phyloP scores from a whole-genome alignment of 1,140 invertebrate genomes.

The Andricus grossulariae region DNA sequence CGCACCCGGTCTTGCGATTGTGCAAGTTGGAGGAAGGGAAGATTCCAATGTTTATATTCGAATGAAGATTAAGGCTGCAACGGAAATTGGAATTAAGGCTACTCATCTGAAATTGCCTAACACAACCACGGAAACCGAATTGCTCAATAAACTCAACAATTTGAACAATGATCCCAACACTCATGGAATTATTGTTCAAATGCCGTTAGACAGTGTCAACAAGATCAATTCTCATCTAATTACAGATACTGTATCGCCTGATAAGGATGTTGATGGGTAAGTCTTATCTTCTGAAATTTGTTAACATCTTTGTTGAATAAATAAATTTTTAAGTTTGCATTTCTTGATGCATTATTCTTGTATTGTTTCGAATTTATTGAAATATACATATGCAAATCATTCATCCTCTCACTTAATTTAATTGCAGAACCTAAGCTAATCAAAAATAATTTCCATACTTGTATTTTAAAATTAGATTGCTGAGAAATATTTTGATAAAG shows the following conservation, averaged over 20 bases:
- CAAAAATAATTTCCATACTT: too few relatives aligned
- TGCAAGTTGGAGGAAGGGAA: constrained; percentile 94
- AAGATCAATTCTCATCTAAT: constrained; percentile 90
- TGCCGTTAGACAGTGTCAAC: constrained; percentile 92
- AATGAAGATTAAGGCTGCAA: constrained; percentile 96
- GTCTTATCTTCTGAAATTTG: constrained; percentile 34
- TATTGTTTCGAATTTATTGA: too few relatives aligned
- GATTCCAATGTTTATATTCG: constrained; percentile 99
- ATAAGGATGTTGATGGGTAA: constrained; percentile 97
- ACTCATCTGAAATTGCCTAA: constrained; percentile 89
- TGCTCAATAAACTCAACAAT: constrained; percentile 83
- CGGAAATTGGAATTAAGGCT: constrained; percentile 92
- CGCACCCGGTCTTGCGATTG: constrained; percentile 86
- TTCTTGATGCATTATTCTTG: too few relatives aligned
- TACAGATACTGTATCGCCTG: constrained; percentile 89
- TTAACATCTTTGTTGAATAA: too few relatives aligned
- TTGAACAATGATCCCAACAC: constrained; percentile 90
- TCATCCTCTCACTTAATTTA: too few relatives aligned
- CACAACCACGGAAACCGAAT: constrained; percentile 88
- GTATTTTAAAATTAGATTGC: too few relatives aligned
- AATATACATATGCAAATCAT: too few relatives aligned
- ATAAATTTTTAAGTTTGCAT: too few relatives aligned
- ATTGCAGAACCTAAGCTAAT: too few relatives aligned
- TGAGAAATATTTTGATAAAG: too few relatives aligned
- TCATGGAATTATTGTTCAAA: constrained; percentile 98